Percentiles rank a stretch among this genome's conserved stretches.
phyloP scores from a whole-genome alignment of 2,797 vertebrate genomes.

The Prunella strophiata region DNA sequence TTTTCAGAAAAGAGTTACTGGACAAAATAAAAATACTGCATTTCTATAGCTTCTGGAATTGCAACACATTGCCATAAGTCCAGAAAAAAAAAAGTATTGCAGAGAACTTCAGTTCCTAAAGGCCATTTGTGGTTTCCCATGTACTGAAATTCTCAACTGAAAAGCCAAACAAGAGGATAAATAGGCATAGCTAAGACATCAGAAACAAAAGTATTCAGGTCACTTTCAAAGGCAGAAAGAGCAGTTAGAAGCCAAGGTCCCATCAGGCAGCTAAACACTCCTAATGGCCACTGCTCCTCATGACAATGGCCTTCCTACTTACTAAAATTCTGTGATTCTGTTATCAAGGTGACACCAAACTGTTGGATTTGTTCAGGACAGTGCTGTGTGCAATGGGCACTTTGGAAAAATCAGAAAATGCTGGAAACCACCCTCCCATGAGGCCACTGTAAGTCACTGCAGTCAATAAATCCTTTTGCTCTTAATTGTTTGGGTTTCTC shows the following conservation, averaged over 20 bases:
- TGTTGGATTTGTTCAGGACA: background rate
- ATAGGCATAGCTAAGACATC: background rate
- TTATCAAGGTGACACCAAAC: background rate
- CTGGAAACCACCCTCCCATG: background rate
- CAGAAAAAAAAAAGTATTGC: background rate
- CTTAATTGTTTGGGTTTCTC: constrained; percentile 34
- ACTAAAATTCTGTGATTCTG: background rate
- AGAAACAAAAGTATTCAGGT: background rate
- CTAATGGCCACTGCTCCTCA: background rate
- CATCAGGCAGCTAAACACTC: background rate
- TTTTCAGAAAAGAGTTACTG: background rate
- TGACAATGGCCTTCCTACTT: background rate
- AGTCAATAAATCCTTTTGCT: constrained; percentile 5
- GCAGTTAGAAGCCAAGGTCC: background rate
- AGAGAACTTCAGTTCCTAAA: background rate
- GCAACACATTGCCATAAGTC: background rate
- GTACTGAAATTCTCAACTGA: background rate
- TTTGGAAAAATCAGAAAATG: background rate
- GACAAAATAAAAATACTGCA: background rate
- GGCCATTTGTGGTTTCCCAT: background rate
- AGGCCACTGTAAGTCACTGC: background rate
- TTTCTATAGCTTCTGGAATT: background rate
- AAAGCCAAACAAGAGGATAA: background rate
- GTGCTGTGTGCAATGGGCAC: background rate
- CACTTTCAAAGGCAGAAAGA: background rate